Evolutionary conservation across 2,113 vertebrate genomes (phyloP).

Genomic region (Carassius carassius): DNA sequence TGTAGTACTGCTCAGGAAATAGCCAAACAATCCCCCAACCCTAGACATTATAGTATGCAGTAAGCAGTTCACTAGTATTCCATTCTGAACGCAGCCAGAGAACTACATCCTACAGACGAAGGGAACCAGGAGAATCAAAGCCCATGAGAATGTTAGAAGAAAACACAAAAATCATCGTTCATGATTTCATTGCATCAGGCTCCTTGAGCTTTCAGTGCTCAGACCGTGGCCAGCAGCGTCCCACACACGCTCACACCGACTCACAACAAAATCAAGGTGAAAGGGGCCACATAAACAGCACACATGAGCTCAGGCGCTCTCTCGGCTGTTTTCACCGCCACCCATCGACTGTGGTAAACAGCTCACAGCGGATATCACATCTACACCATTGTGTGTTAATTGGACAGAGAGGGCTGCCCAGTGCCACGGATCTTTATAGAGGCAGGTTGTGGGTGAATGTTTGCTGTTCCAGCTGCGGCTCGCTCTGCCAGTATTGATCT

Average conservation of each 20-base stretch:
- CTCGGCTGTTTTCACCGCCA: not conserved
- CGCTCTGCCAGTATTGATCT: conserved; percentile 33
- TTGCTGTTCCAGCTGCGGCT: not conserved
- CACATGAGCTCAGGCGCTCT: not conserved
- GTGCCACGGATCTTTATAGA: conserved; percentile 34
- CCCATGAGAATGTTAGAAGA: not conserved
- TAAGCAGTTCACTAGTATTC: not conserved
- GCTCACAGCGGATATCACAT: conserved; percentile 34
- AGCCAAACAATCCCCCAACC: not conserved
- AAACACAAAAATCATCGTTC: not conserved
- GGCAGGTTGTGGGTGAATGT: not conserved
- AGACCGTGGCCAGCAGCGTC: not conserved
- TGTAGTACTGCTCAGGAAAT: not conserved
- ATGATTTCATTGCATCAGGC: conserved; percentile 32
- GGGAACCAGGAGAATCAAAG: not conserved
- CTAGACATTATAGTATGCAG: not conserved
- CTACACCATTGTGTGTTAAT: conserved; percentile 40
- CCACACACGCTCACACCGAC: conserved; percentile 13
- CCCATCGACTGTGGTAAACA: conserved; percentile 26
- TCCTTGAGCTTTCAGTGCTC: not conserved
- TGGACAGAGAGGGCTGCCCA: conserved; percentile 24
- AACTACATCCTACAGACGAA: not conserved
- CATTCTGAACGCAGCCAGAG: not conserved
- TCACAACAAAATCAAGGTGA: not conserved
- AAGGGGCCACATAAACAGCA: not conserved